Evolutionary conservation across 1,140 invertebrate species (phyloP).

Genomic region (Sinonovacula constricta): DNA sequence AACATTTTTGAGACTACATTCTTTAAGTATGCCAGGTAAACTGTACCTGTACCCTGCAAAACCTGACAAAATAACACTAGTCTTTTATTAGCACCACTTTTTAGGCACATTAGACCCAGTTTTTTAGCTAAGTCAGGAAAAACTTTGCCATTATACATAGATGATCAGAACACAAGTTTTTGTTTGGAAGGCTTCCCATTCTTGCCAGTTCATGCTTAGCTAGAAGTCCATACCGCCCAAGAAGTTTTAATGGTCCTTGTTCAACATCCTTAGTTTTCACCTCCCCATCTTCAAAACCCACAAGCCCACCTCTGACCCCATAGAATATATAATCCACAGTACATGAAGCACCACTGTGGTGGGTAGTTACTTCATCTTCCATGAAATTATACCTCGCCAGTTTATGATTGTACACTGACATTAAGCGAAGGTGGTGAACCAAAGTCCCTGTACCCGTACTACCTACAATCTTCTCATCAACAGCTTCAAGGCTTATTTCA

Average conservation of each 20-base stretch:
- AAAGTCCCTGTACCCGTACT: constrained; percentile 41
- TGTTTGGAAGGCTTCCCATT: constrained; percentile 85
- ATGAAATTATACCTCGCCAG: constrained; percentile 7
- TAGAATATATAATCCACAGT: constrained; percentile 79
- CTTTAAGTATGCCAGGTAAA: no score
- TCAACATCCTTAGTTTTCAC: constrained; percentile 16
- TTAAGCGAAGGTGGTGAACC: constrained; percentile 72
- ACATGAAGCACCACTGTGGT: constrained; percentile 62
- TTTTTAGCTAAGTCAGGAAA: constrained; percentile 57
- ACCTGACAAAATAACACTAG: no score
- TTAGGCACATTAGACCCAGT: no score
- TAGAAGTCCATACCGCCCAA: constrained; percentile 84
- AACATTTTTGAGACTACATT: no score
- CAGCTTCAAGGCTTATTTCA: not conserved
- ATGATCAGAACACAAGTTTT: constrained; percentile 73
- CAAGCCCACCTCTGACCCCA: constrained; percentile 27
- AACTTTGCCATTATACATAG: constrained; percentile 63
- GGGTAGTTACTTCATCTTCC: constrained; percentile 68
- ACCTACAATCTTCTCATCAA: not conserved
- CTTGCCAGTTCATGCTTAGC: constrained; percentile 81
- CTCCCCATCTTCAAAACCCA: constrained; percentile 1
- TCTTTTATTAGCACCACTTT: no score
- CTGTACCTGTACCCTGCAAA: no score
- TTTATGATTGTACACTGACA: constrained; percentile 71
- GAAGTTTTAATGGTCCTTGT: constrained; percentile 80